Evolutionary conservation across 53 echinoderm and acorn worm species (phyloP).

Genomic region (Stichopus horrens): DNA sequence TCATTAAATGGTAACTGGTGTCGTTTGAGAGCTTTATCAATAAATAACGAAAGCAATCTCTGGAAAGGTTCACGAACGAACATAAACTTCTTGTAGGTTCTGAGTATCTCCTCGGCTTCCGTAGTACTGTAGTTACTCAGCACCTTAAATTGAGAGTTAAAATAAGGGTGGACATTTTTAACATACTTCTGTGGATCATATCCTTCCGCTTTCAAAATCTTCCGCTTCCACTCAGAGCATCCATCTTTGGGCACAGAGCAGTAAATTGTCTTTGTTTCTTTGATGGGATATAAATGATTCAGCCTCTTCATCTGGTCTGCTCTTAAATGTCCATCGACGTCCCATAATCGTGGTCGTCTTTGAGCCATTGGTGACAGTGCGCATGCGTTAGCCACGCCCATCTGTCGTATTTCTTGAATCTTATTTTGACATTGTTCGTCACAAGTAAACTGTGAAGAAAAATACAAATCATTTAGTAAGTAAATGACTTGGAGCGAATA

Average conservation of each 20-base stretch:
- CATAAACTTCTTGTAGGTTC: constrained; percentile 11
- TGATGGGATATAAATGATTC: neutral
- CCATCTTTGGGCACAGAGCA: constrained; percentile 16
- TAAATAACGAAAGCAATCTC: neutral
- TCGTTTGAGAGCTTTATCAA: neutral
- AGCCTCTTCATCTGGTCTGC: neutral
- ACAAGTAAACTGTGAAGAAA: neutral
- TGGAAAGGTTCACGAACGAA: neutral
- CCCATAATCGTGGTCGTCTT: neutral
- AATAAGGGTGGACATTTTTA: neutral
- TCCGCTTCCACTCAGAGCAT: neutral
- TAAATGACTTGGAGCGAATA: too few species aligned
- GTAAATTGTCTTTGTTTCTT: neutral
- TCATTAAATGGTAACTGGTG: neutral
- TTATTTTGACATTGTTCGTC: neutral
- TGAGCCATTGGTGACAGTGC: neutral
- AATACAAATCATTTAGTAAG: neutral
- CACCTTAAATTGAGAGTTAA: neutral
- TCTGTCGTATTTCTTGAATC: neutral
- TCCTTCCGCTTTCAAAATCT: neutral
- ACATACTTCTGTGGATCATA: neutral
- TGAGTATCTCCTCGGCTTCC: neutral
- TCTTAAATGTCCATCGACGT: neutral
- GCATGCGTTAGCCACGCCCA: neutral
- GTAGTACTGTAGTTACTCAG: neutral